Percentiles rank a stretch among this genome's conserved stretches.
Conservation (phyloP, 2,113 vertebrate species). For the human (Homo sapiens) region DNA sequence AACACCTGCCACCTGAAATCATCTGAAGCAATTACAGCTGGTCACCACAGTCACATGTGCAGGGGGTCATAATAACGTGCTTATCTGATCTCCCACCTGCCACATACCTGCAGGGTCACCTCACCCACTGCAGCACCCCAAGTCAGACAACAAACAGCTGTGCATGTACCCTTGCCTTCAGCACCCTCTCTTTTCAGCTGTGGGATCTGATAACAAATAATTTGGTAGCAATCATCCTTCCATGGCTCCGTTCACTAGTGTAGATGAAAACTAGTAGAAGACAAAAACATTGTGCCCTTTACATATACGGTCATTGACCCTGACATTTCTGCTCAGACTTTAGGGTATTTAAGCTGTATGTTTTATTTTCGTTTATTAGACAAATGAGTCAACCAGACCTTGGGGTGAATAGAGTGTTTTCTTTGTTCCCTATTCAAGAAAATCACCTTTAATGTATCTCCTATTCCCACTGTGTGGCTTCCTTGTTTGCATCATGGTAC, state of each 20-base stretch:
- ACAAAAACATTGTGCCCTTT: background rate
- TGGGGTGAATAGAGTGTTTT: background rate
- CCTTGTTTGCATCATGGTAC: background rate
- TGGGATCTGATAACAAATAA: background rate
- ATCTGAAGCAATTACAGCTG: too few relatives aligned
- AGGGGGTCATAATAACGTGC: background rate
- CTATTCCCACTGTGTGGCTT: background rate
- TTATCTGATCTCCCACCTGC: background rate
- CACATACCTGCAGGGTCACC: background rate
- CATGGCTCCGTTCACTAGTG: background rate
- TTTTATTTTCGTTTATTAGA: constrained; percentile 4
- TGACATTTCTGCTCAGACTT: background rate
- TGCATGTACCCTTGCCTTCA: rapidly evolving
- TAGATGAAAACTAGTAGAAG: background rate
- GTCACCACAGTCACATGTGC: background rate
- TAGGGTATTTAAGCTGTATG: background rate
- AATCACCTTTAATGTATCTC: background rate
- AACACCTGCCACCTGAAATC: background rate
- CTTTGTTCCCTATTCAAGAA: background rate
- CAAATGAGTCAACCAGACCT: background rate
- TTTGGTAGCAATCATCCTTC: background rate
- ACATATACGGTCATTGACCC: background rate
- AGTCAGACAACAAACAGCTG: rapidly evolving
- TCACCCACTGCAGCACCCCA: background rate
- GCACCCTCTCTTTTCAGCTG: background rate